Base-by-base conservation (phyloP, 2,797 vertebrate genomes). In the Scarus forsteni region DNA sequence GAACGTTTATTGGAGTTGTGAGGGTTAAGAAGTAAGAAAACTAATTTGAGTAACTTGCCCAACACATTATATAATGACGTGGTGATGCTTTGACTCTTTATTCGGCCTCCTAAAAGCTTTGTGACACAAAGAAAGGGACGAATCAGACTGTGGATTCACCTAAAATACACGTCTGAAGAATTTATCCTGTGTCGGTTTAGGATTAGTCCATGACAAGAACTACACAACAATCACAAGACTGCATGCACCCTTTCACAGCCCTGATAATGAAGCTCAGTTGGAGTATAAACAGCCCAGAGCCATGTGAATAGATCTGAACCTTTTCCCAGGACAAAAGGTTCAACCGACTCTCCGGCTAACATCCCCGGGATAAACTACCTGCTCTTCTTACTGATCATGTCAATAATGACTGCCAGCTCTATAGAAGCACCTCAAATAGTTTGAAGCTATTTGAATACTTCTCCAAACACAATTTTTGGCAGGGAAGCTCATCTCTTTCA, bases 361-460 rank as follows among this genome's bases (percentile, higher is more conserved):
- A 82, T 73, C 87, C 85, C 58, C 18, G 8, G 86, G 82, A 77
- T 36, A 80, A 85, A 86, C 66, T 49, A 67, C 63, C 56, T 10
- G 63, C 66, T 59, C 50, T 10, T 49, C 53, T 34, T 54, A 4
- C 59, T 46, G n/a, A 15, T 27, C 27, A 27, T 73, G 73, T 81
- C 81, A 81, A 70, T 57, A 84, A 60, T 49, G 67, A 43, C 40
- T 75, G 56, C 54, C 74, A 43, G 16, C 35, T 14, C 42, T 67
- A 48, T 6, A 43, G 11, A 78, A 75, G 72, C 58, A 67, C 13
- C 43, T 73, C 74, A 85, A 88, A 85, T 61, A 80, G 83, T 88
- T 79, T 82, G 69, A 46, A 79, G 86, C 81, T 87, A 70, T 88
- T 87, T 85, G 68, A 66, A 69, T 83, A 54, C 74, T 86, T 88